Percentiles rank a stretch among this genome's conserved stretches.
Conservation (phyloP, 1,140 invertebrate species). For the Helicoverpa zea region DNA sequence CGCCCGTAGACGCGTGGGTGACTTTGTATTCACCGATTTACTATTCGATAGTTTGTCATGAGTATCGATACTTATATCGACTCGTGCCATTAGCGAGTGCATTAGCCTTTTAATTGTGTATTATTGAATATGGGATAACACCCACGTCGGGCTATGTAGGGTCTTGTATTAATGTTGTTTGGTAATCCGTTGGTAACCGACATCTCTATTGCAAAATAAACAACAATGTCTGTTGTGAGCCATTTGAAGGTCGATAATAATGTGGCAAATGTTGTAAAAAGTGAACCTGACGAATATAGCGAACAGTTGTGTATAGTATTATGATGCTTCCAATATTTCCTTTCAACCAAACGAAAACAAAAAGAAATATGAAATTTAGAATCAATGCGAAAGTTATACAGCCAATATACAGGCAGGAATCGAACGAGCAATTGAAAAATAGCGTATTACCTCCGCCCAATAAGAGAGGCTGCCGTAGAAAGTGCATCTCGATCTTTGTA, state of each 20-base stretch:
- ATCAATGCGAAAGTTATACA: slow-evolving; percentile 10
- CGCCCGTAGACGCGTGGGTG: slow-evolving; percentile 64
- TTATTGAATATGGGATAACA: slow-evolving; percentile 65
- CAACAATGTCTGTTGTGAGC: slow-evolving; percentile 39
- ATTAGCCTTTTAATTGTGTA: slow-evolving; percentile 70
- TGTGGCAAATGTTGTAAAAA: neutral
- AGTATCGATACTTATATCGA: slow-evolving; percentile 55
- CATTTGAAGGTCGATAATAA: slow-evolving; percentile 1
- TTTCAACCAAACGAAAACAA: neutral
- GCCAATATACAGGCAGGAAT: no score
- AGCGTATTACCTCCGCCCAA: slow-evolving; percentile 63
- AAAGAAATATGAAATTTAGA: neutral
- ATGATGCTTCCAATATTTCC: neutral
- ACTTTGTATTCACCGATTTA: slow-evolving; percentile 59
- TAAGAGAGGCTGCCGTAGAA: slow-evolving; percentile 57
- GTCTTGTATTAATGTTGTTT: slow-evolving; percentile 58
- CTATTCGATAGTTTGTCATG: slow-evolving; percentile 61
- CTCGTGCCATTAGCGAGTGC: slow-evolving; percentile 57
- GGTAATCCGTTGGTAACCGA: slow-evolving; percentile 55
- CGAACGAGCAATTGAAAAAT: slow-evolving; percentile 65
- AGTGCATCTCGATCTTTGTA: slow-evolving; percentile 66
- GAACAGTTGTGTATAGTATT: neutral
- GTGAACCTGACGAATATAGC: neutral
- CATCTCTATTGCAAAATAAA: slow-evolving; percentile 52
- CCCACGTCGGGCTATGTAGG: slow-evolving; percentile 57